Conservation (phyloP, 2,888 invertebrate genomes). For the Mantis religiosa region DNA sequence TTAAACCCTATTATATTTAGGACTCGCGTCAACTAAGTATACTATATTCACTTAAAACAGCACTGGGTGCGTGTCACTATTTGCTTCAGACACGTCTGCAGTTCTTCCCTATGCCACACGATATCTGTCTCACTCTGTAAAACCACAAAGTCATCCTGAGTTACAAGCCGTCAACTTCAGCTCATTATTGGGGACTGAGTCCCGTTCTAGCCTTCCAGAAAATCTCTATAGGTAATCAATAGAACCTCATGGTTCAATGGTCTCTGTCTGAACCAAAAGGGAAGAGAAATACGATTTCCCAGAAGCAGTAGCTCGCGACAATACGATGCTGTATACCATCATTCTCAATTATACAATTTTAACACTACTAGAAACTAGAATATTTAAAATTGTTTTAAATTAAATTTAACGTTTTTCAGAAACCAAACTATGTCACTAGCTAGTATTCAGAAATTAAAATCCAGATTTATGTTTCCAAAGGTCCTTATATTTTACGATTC, state of each 20-base stretch:
- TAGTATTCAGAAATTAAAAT: no score
- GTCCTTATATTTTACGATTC: no score
- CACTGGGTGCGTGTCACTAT: neutral
- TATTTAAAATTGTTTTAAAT: no score
- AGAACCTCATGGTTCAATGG: neutral
- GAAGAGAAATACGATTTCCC: neutral
- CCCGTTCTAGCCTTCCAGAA: neutral
- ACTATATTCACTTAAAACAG: neutral
- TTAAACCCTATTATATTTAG: no score
- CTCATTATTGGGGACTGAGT: neutral
- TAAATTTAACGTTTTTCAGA: no score
- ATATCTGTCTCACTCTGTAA: neutral
- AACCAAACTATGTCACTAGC: no score
- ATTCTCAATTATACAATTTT: no score
- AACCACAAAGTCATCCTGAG: neutral
- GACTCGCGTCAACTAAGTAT: no score
- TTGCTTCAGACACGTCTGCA: neutral
- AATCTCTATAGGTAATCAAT: neutral
- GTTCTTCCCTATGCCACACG: neutral
- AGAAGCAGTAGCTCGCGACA: no score
- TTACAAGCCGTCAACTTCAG: neutral
- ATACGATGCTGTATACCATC: no score
- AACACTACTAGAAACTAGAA: no score
- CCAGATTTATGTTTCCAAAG: no score
- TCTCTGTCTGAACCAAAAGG: neutral